Conservation (phyloP, 2,797 vertebrate genomes). For the Sphenodon punctatus region DNA sequence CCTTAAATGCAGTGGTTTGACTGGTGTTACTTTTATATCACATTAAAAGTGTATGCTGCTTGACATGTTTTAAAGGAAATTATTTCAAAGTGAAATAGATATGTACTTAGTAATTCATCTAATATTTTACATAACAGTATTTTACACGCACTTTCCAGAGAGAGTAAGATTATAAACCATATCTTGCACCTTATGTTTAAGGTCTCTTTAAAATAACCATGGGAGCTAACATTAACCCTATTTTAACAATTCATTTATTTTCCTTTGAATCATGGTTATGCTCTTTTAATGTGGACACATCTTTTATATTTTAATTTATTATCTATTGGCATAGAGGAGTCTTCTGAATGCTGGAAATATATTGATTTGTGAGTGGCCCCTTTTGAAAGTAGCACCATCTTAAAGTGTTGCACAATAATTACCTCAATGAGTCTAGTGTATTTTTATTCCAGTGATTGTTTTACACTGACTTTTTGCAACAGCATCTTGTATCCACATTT, state of each 20-base stretch:
- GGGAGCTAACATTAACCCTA: conserved; percentile 27
- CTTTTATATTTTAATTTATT: conserved; percentile 73
- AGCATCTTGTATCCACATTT: conserved; percentile 33
- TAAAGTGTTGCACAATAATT: conserved; percentile 71
- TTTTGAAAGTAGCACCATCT: conserved; percentile 56
- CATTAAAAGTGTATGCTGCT: conserved; percentile 67
- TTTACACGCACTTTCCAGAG: conserved; percentile 68
- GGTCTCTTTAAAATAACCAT: conserved; percentile 42
- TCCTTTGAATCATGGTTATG: conserved; percentile 53
- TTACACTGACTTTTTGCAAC: conserved; percentile 39
- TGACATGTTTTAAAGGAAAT: conserved; percentile 70
- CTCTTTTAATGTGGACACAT: conserved; percentile 62
- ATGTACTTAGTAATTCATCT: conserved; percentile 53
- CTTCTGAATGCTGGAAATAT: conserved; percentile 58
- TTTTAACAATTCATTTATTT: conserved; percentile 28
- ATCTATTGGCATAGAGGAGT: conserved; percentile 49
- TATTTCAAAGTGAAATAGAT: conserved; percentile 63
- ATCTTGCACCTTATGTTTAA: conserved; percentile 42
- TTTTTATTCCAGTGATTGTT: conserved; percentile 60
- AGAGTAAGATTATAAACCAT: conserved; percentile 27
- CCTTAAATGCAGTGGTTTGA: conserved; percentile 58
- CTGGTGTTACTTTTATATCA: conserved; percentile 64
- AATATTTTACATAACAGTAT: conserved; percentile 61
- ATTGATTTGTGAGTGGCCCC: conserved; percentile 47
- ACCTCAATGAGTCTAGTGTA: conserved; percentile 63